A percentile compares a stretch with the other conserved stretches of the same genome.
Conservation (phyloP, 2,888 invertebrate genomes). For the Chrysodeixis includens region DNA sequence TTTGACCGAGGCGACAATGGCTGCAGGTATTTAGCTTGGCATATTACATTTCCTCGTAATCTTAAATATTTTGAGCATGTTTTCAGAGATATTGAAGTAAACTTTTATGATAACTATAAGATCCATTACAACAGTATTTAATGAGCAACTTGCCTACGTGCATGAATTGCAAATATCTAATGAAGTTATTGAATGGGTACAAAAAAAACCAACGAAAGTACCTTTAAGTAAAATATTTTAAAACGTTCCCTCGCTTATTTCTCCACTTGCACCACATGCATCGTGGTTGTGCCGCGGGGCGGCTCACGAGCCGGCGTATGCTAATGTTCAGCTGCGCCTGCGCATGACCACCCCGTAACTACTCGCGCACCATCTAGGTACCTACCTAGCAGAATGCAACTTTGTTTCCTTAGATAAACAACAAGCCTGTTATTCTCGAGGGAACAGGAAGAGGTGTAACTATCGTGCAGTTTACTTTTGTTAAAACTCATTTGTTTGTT, state of each 20-base stretch:
- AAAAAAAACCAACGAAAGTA: background rate
- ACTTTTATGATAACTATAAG: background rate
- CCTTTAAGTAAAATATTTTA: conserved; percentile 26
- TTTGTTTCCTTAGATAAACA: conserved; percentile 21
- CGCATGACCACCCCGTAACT: conserved; percentile 75
- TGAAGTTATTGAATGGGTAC: background rate
- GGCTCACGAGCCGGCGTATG: conserved; percentile 75
- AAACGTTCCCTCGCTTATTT: conserved; percentile 38
- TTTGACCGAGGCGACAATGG: conserved; percentile 62
- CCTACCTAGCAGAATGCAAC: conserved; percentile 35
- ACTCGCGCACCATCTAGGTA: conserved; percentile 38
- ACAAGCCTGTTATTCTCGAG: conserved; percentile 2
- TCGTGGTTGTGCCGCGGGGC: conserved; percentile 60
- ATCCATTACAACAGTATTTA: background rate
- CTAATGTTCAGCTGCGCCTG: conserved; percentile 69
- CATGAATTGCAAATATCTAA: background rate
- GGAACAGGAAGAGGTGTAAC: background rate
- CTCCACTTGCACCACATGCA: conserved; percentile 57
- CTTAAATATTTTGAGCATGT: conserved; percentile 48
- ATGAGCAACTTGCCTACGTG: background rate
- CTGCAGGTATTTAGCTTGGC: conserved; percentile 39
- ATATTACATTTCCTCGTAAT: conserved; percentile 58
- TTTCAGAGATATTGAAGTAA: conserved; percentile 10
- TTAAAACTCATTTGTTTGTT: background rate
- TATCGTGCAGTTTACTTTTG: background rate